Evolutionary conservation across 2,797 vertebrate genomes (phyloP).

Genomic region (Centroberyx gerrardi): DNA sequence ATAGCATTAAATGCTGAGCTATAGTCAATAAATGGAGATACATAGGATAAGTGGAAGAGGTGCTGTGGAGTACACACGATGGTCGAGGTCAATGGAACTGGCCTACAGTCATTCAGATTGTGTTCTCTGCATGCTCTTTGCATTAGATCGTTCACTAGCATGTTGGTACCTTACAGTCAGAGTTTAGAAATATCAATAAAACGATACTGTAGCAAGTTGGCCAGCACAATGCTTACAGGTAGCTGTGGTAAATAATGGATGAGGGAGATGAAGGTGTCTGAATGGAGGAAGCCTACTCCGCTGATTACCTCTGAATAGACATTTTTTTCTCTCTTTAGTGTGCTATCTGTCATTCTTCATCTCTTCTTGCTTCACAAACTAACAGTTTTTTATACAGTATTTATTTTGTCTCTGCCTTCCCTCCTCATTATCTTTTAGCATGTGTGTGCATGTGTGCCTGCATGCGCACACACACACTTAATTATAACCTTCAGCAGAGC

Average conservation of each 20-base stretch:
- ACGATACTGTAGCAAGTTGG: not conserved
- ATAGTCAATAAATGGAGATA: not conserved
- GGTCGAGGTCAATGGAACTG: not conserved
- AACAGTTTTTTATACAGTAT: constrained; percentile 19
- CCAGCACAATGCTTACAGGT: constrained; percentile 3
- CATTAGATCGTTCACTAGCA: constrained; percentile 6
- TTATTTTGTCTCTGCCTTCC: constrained; percentile 40
- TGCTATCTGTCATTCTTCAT: not conserved
- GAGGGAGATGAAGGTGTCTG: constrained; percentile 32
- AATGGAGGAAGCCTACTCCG: constrained; percentile 28
- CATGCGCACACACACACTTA: constrained; percentile 38
- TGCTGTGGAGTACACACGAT: too few relatives aligned
- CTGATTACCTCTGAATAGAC: constrained; percentile 40
- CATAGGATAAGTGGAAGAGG: not conserved
- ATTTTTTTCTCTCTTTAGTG: constrained; percentile 19
- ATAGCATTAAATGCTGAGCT: not conserved
- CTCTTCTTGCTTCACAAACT: not conserved
- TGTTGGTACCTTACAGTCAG: not conserved
- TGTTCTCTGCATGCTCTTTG: not conserved
- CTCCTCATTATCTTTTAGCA: constrained; percentile 49
- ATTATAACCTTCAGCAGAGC: constrained; percentile 58
- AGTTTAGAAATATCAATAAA: not conserved
- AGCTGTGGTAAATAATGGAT: constrained; percentile 58
- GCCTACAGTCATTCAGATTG: not conserved
- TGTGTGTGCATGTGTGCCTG: constrained; percentile 33